Conservation (phyloP, 2,113 vertebrate genomes). For the Leucoraja erinaceus region DNA sequence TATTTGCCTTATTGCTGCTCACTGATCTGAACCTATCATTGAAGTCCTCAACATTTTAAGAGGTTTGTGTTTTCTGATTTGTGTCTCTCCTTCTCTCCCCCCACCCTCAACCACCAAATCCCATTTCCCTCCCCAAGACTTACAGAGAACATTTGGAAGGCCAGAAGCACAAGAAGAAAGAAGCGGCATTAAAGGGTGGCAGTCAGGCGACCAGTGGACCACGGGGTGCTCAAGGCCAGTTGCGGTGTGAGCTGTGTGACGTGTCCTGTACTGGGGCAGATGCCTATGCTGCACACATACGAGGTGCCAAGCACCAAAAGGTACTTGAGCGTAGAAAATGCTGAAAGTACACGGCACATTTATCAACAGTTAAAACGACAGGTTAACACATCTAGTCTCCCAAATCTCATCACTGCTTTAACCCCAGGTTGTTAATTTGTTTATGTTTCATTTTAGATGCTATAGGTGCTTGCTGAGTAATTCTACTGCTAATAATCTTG, state of each 20-base stretch:
- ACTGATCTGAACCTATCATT: too few species aligned
- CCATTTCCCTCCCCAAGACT: slow-evolving; percentile 47
- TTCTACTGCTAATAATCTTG: background rate
- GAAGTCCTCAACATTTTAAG: background rate
- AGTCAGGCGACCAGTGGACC: slow-evolving; percentile 48
- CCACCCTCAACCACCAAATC: too few species aligned
- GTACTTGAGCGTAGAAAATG: slow-evolving; percentile 43
- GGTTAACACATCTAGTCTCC: background rate
- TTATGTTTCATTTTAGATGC: background rate
- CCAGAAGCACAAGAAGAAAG: slow-evolving; percentile 77
- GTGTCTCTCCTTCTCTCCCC: background rate
- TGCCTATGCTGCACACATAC: slow-evolving; percentile 56
- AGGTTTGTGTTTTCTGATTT: background rate
- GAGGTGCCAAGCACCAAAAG: slow-evolving; percentile 67
- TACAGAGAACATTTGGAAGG: slow-evolving; percentile 70
- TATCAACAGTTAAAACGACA: background rate
- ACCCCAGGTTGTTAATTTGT: background rate
- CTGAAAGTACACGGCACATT: background rate
- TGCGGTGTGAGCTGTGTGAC: slow-evolving; percentile 67
- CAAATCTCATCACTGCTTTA: background rate
- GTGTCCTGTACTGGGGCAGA: slow-evolving; percentile 66
- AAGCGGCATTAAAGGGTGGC: slow-evolving; percentile 59
- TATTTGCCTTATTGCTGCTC: too few species aligned
- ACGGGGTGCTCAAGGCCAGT: slow-evolving; percentile 54
- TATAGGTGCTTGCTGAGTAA: background rate